These are phyloP conservation scores for Steromphala cineraria DNA, from an alignment of 2,888 invertebrate species.

Conservation along the genomic window DNA sequence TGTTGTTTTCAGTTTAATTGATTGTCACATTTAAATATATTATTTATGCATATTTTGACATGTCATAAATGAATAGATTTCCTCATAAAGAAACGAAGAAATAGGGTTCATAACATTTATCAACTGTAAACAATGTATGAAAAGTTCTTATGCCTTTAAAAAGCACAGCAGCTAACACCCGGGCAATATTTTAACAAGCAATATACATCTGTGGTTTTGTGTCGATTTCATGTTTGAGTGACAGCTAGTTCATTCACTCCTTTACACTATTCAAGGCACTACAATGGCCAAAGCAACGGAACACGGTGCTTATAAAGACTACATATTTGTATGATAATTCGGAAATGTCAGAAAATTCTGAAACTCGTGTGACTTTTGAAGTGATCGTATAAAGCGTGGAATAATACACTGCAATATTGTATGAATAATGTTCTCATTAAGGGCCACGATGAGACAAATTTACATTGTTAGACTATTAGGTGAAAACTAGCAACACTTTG, in stretches of 20 bases:
- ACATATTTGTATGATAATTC: not conserved
- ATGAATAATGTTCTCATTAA: not conserved
- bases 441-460: not conserved
- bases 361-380: not conserved
- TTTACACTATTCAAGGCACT: not conserved
- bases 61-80: too few species aligned
- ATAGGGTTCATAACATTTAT: not conserved
- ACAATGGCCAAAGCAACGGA: not conserved
- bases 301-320: not conserved
- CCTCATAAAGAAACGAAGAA: too few species aligned
- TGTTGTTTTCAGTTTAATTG: too few species aligned
- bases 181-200: slow-evolving; percentile 5
- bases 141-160: too few species aligned
- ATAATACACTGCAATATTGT: not conserved
- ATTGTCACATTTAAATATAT: too few species aligned
- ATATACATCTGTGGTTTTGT: slow-evolving; percentile 6
- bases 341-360: not conserved
- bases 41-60: too few species aligned
- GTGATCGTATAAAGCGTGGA: not conserved
- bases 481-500: too few species aligned
- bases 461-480: too few species aligned
- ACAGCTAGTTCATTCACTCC: slow-evolving; percentile 3
- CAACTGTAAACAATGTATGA: not conserved
- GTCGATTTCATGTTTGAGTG: slow-evolving; percentile 16
- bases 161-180: too few species aligned